Conservation (phyloP, 2,888 invertebrate species). For the Girardia tigrina region DNA sequence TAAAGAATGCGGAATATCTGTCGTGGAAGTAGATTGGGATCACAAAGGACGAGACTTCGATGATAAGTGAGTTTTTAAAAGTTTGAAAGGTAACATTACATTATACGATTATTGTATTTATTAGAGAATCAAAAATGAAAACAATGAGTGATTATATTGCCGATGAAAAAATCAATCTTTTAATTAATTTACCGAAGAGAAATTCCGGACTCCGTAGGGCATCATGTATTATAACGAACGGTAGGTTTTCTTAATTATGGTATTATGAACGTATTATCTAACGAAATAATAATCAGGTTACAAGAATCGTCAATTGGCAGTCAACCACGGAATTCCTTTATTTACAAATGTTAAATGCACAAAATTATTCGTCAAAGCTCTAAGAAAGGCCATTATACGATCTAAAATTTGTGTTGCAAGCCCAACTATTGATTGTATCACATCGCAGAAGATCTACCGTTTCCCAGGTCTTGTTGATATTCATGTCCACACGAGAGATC, state of each 20-base stretch:
- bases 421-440: constrained; percentile 65
- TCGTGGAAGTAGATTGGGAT: constrained; percentile 53
- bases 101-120: too few relatives aligned
- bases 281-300: too few relatives aligned
- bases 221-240: constrained; percentile 64
- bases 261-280: too few relatives aligned
- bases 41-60: too few relatives aligned
- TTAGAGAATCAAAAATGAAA: constrained; percentile 36
- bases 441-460: constrained; percentile 70
- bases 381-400: background rate
- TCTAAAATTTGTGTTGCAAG: background rate
- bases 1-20: constrained; percentile 74
- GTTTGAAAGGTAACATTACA: too few relatives aligned
- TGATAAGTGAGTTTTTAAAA: too few relatives aligned
- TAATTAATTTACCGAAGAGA: constrained; percentile 90
- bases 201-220: constrained; percentile 76
- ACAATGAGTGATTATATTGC: constrained; percentile 76
- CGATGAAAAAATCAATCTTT: constrained; percentile 81
- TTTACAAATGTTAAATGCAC: constrained; percentile 97
- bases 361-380: constrained; percentile 76
- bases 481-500: constrained; percentile 90
- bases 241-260: too few relatives aligned
- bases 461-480: constrained; percentile 88
- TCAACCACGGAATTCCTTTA: constrained; percentile 90
- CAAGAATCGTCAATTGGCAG: constrained; percentile 79